Evolutionary conservation across 2,113 vertebrate species (phyloP).

Genomic region (Carassius gibelio): DNA sequence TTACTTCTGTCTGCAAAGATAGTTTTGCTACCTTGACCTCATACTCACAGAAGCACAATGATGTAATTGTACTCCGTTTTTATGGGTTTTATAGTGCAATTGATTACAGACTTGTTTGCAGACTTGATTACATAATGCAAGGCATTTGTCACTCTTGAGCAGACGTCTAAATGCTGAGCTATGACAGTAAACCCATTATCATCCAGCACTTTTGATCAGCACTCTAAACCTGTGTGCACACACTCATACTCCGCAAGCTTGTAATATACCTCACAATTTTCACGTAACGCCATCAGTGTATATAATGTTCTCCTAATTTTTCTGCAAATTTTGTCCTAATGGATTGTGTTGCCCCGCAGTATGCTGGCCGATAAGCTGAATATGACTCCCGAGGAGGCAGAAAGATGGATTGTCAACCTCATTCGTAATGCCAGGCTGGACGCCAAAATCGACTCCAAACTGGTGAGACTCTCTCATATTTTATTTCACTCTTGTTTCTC

Average conservation of each 20-base stretch:
- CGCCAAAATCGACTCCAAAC: conserved; percentile 97
- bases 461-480: conserved; percentile 78
- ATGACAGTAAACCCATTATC: conserved; percentile 37
- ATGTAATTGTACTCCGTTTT: conserved; percentile 53
- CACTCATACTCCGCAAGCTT: conserved; percentile 22
- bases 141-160: conserved; percentile 53
- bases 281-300: conserved; percentile 22
- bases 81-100: conserved; percentile 50
- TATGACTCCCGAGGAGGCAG: conserved; percentile 96
- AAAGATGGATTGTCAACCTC: conserved; percentile 98
- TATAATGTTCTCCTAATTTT: conserved; percentile 8
- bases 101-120: conserved; percentile 41
- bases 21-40: conserved; percentile 45
- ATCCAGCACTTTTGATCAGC: conserved; percentile 34
- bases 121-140: conserved; percentile 58
- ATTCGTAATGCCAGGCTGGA: conserved; percentile 96
- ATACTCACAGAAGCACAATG: conserved; percentile 30
- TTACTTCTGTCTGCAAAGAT: conserved; percentile 4
- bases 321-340: not conserved
- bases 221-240: conserved; percentile 2
- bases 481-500: conserved; percentile 43
- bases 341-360: conserved; percentile 69
- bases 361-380: conserved; percentile 99
- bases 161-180: conserved; percentile 46
- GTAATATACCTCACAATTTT: conserved; percentile 30